A percentile compares a stretch with the other conserved stretches of the same genome.
Conservation (phyloP, 2,888 invertebrate genomes). For the Heliconius ismenius region DNA sequence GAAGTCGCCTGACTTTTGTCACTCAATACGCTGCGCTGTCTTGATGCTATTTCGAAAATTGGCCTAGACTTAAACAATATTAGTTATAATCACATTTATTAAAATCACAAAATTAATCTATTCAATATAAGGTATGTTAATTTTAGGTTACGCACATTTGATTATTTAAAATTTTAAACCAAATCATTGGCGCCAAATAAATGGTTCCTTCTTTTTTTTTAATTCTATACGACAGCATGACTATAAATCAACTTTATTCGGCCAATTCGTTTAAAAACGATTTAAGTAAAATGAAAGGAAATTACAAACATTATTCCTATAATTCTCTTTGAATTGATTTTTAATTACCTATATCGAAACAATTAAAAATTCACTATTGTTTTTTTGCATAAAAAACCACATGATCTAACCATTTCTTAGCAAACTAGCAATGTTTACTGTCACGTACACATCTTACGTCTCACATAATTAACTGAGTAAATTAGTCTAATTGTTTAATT, state of each 20-base stretch:
- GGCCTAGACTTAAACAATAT: no score
- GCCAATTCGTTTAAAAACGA: neutral
- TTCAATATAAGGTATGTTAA: no score
- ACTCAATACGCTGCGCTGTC: neutral
- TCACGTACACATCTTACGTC: slow-evolving; percentile 18
- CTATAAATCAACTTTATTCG: neutral
- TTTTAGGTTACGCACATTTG: no score
- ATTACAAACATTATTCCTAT: neutral
- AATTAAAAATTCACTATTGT: no score
- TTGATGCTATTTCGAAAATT: neutral
- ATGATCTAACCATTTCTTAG: neutral
- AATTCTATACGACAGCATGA: neutral
- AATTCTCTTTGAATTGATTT: neutral
- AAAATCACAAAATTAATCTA: no score
- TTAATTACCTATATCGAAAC: neutral
- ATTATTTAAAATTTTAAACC: no score
- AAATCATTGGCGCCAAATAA: no score
- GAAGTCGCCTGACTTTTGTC: neutral
- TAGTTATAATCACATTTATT: no score
- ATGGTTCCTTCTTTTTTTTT: no score
- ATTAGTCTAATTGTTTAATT: slow-evolving; percentile 32
- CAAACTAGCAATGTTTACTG: neutral
- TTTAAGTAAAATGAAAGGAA: neutral
- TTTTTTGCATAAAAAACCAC: neutral
- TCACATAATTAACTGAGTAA: slow-evolving; percentile 29